Percentiles rank a stretch among this genome's conserved stretches.
phyloP scores from a whole-genome alignment of 2,888 invertebrate species.

The Apodemia mormo region DNA sequence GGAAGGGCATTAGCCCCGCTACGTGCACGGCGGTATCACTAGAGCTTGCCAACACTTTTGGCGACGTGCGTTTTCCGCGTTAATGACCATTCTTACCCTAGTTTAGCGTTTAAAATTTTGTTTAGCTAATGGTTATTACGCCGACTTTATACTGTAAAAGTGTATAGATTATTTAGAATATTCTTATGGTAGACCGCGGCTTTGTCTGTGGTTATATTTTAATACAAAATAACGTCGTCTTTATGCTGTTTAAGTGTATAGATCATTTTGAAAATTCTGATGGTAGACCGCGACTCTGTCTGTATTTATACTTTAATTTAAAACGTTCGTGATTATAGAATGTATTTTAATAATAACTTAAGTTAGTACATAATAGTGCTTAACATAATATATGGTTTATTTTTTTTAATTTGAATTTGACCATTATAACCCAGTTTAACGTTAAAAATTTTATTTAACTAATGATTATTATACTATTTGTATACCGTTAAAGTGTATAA shows the following conservation, averaged over 20 bases:
- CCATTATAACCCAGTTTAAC: constrained; percentile 39
- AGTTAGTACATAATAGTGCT: no score
- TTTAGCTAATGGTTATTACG: constrained; percentile 27
- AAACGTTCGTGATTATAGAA: no score
- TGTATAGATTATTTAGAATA: not conserved
- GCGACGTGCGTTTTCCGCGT: constrained; percentile 60
- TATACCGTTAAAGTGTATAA: not conserved
- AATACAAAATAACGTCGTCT: no score
- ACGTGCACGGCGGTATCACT: constrained; percentile 66
- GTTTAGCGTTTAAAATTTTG: constrained; percentile 36
- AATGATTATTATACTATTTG: constrained; percentile 21
- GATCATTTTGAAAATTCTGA: no score
- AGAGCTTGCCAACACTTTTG: constrained; percentile 67
- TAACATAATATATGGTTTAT: no score
- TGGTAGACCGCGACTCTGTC: no score
- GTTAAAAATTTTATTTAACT: constrained; percentile 31
- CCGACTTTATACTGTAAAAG: not conserved
- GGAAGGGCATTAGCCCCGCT: constrained; percentile 81
- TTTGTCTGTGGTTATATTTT: no score
- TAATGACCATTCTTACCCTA: constrained; percentile 42
- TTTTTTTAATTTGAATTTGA: constrained; percentile 19
- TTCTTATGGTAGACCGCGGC: not conserved
- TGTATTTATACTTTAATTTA: no score
- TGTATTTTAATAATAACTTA: no score
- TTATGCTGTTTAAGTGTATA: no score